These are phyloP conservation scores for Salarias fasciatus DNA, from an alignment of 2,797 vertebrate genomes.

Conservation along the genomic window DNA sequence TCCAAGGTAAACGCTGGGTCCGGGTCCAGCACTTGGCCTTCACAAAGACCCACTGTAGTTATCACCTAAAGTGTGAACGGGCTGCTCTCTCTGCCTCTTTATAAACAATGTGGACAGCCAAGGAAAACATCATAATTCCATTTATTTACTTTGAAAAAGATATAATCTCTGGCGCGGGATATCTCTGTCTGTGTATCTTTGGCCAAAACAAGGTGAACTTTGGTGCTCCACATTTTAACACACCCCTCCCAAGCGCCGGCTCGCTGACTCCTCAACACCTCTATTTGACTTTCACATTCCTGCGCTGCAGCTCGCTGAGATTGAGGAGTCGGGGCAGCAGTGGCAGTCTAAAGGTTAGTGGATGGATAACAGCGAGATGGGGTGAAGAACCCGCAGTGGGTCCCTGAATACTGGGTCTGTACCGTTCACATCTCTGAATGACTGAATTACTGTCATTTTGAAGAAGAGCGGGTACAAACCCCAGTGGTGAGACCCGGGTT, in stretches of 20 bases:
- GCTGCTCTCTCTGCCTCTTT: conserved; percentile 74
- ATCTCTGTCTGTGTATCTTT: conserved; percentile 65
- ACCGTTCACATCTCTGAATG: neutral
- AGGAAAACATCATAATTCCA: conserved; percentile 80
- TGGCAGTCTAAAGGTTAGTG: conserved; percentile 44
- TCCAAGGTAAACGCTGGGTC: conserved; percentile 78
- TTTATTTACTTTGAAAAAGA: conserved; percentile 80
- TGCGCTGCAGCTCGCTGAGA: conserved; percentile 42
- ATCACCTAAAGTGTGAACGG: conserved; percentile 84
- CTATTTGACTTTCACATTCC: conserved; percentile 77
- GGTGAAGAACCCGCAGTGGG: conserved; percentile 10
- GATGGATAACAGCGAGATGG: conserved; percentile 40
- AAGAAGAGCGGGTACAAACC: neutral
- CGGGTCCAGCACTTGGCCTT: conserved; percentile 65
- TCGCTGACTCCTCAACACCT: conserved; percentile 46
- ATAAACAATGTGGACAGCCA: conserved; percentile 78
- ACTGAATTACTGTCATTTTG: conserved; percentile 21
- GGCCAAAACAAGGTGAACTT: conserved; percentile 61
- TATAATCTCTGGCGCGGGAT: conserved; percentile 75
- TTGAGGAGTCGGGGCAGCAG: conserved; percentile 13
- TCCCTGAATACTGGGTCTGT: conserved; percentile 7
- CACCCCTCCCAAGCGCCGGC: conserved; percentile 23
- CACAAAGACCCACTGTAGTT: conserved; percentile 84
- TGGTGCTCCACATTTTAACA: conserved; percentile 45
- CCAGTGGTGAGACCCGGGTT: neutral